Base-by-base conservation (phyloP, 2,797 vertebrate genomes). In the Cheirogaleus major region DNA sequence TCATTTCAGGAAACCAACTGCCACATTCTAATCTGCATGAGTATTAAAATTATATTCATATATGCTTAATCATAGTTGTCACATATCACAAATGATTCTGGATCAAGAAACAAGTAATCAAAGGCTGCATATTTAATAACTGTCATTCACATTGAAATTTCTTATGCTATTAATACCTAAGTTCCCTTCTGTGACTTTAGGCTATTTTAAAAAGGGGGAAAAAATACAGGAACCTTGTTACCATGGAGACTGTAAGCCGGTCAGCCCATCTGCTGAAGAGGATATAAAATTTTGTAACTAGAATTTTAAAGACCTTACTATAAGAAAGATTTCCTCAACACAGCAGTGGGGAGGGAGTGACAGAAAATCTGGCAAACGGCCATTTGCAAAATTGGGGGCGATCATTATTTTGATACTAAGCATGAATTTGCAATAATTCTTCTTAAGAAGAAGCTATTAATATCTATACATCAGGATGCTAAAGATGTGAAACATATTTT, bases 231-330 rank as follows among this genome's bases (percentile, higher is more conserved):
- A 97, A 97, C 97, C 98, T 96, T 79, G 98, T 99, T 98, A 87
- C 98, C 98, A 98, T 99, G 98, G 99, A 96, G 98, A 99, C 98
- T 2, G 6, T 96, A 97, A 98, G 97, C 97, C 63, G 96, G 98
- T 79, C 98, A 98, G 98, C 98, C 82, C 98, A 98, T 98, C 98
- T 98, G 98, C 98, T 76, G 94, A 97, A 55, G 0, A 83, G 97
- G 97, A 96, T 97, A 63, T n/a, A 80, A 30, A 92, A 91, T 85
- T 89, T 63, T 96, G 52, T 57, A 95, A 96, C 95, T 41, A 73
- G 92, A 78, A 93, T 97, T 94, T 95, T 81, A 84, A 91, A 95
- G 95, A 93, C 81, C 98, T 95, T 97, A 96, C 38, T 43, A 63
- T 2, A 67, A 83, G 50, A 96, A 89, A 70, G 65, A 75, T 81